These are phyloP conservation scores for Emydoidea blandingii DNA, from an alignment of 2,797 vertebrate genomes.

Conservation along the genomic window DNA sequence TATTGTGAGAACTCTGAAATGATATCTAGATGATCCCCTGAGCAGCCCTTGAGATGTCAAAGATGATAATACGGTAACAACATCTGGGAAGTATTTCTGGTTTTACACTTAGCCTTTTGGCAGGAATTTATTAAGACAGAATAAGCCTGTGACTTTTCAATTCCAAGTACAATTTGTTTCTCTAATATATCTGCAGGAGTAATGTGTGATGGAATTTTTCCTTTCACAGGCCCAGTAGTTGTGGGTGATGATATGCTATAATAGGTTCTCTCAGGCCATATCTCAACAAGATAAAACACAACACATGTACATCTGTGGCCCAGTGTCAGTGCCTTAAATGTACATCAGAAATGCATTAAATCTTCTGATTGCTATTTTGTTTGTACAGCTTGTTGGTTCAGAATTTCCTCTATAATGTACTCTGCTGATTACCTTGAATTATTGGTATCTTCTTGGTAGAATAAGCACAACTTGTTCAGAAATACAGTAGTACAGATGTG, in stretches of 20 bases:
- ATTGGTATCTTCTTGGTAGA: constrained; percentile 85
- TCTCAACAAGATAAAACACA: constrained; percentile 98
- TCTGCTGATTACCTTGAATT: constrained; percentile 93
- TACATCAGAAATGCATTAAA: constrained; percentile 99
- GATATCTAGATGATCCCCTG: constrained; percentile 79
- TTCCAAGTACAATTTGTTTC: constrained; percentile 99
- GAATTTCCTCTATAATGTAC: constrained; percentile 89
- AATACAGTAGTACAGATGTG: constrained; percentile 80
- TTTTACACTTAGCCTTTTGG: constrained; percentile 95
- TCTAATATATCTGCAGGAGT: constrained; percentile 94
- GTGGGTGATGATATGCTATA: constrained; percentile 92
- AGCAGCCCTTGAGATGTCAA: constrained; percentile 89
- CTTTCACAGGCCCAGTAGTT: constrained; percentile 83
- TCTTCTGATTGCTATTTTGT: constrained; percentile 96
- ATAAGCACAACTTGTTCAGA: constrained; percentile 83
- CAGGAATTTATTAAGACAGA: constrained; percentile 99
- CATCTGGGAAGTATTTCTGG: constrained; percentile 91
- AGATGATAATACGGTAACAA: constrained; percentile 95
- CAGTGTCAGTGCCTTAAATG: constrained; percentile 95
- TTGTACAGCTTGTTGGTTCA: constrained; percentile 90
- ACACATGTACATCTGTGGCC: constrained; percentile 99
- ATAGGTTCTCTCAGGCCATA: constrained; percentile 97
- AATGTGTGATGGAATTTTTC: constrained; percentile 98
- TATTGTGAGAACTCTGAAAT: constrained; percentile 70
- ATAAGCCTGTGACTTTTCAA: constrained; percentile 99